Percentiles rank a stretch among this genome's conserved stretches.
phyloP scores from a whole-genome alignment of 2,888 invertebrate genomes.

The Euphydryas editha region DNA sequence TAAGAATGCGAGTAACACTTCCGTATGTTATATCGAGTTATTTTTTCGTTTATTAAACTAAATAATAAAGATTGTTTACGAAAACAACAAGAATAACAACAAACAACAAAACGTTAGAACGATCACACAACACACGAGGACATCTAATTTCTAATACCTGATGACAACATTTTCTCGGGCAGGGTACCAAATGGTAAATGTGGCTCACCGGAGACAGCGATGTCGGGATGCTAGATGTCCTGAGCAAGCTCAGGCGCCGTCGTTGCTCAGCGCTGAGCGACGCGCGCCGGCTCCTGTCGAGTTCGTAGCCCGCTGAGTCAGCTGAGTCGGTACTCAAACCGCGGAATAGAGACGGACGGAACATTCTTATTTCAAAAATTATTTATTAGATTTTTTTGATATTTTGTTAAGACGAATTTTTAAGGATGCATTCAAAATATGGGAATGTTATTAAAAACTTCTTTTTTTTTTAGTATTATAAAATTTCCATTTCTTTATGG shows the following conservation, averaged over 20 bases:
- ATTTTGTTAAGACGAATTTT: background rate
- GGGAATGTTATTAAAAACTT: slow-evolving; percentile 1
- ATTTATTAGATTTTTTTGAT: too few relatives aligned
- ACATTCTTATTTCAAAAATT: slow-evolving; percentile 52
- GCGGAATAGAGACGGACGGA: slow-evolving; percentile 70
- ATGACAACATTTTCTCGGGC: slow-evolving; percentile 80
- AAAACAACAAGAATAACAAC: slow-evolving; percentile 8
- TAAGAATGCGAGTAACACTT: background rate
- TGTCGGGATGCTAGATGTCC: slow-evolving; percentile 68
- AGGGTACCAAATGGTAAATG: slow-evolving; percentile 83
- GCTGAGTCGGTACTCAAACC: slow-evolving; percentile 67
- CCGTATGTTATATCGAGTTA: background rate
- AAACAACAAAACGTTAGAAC: slow-evolving; percentile 30
- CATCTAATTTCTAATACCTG: slow-evolving; percentile 65
- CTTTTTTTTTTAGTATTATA: background rate
- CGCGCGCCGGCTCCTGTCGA: slow-evolving; percentile 77
- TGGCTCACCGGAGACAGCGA: slow-evolving; percentile 81
- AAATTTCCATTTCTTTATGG: background rate
- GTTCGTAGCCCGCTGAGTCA: slow-evolving; percentile 66
- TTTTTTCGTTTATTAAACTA: background rate
- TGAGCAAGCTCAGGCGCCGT: slow-evolving; percentile 70
- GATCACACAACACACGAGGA: slow-evolving; percentile 36
- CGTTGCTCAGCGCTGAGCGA: slow-evolving; percentile 76
- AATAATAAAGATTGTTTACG: background rate
- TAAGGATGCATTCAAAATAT: background rate